Evolutionary conservation across 2,888 invertebrate genomes (phyloP).

Genomic region (Monochamus alternatus): DNA sequence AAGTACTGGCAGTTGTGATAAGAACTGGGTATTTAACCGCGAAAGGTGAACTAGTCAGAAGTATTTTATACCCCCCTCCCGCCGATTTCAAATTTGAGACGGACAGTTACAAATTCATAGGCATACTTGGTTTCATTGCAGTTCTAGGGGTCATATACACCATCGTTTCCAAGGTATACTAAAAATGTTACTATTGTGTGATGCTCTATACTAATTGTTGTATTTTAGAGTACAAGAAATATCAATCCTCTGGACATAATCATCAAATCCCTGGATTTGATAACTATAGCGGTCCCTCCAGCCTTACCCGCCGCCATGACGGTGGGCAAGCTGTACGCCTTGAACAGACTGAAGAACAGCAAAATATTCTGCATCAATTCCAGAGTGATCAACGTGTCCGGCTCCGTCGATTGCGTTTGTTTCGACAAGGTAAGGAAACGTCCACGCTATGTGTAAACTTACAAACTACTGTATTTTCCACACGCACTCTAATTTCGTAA

Average conservation of each 20-base stretch:
- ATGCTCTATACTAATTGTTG: background rate
- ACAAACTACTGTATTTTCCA: too few species aligned
- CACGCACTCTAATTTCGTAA: too few species aligned
- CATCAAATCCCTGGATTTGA: conserved; percentile 90
- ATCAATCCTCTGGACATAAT: conserved; percentile 78
- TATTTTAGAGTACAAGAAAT: conserved; percentile 75
- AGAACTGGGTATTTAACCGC: conserved; percentile 93
- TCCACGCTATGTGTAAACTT: background rate
- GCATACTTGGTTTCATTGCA: conserved; percentile 86
- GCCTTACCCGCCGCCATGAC: conserved; percentile 98
- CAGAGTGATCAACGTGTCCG: conserved; percentile 93
- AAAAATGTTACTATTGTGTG: background rate
- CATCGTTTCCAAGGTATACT: conserved; percentile 84
- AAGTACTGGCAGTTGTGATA: conserved; percentile 79
- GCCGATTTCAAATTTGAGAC: conserved; percentile 97
- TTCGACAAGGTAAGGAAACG: conserved; percentile 86
- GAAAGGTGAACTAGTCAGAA: conserved; percentile 89
- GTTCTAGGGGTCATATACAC: conserved; percentile 90
- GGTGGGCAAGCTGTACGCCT: conserved; percentile 94
- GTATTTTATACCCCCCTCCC: conserved; percentile 95
- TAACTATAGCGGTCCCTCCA: conserved; percentile 96
- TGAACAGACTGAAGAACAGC: conserved; percentile 83
- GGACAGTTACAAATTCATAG: conserved; percentile 93
- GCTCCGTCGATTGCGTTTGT: conserved; percentile 89
- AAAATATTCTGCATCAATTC: conserved; percentile 94